Evolutionary conservation across 2,797 vertebrate species (phyloP), one percentile per base, ranked within the genome.

Genomic region (Falco columbarius): DNA sequence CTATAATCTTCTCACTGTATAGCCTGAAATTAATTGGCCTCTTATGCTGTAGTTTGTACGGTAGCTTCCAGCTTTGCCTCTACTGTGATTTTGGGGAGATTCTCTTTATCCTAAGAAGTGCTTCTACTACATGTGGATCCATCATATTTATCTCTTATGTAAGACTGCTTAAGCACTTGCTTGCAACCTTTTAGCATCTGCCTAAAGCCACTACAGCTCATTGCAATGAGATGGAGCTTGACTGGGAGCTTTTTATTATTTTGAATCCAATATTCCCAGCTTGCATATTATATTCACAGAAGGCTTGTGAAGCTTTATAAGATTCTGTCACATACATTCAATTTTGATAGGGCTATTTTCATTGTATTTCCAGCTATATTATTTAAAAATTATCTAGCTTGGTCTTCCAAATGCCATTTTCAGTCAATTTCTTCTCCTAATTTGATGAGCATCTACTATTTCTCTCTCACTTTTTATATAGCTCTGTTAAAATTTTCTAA

Each of bases 281-380:
- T 94, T 96, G 79, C 76, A 86, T 89, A 90, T 95, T 91, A 75
- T 87, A 94, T 87, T 89, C 32, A 0, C 49, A 89, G 81, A 92
- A 95, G 56, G 24, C 54, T 93, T 84, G 46, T 83, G 90, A 96
- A 94, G 81, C 67, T 95, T 96, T 96, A 86, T 94, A 93, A 97
- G 97, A 90, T 34, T 75, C 84, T 92, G 77, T 89, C 86, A 86
- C 30, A 79, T 86, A 81, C 74, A 93, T 82, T 94, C 87, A 62
- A 56, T 94, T 96, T 84, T 89, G 79, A 91, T 91, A 83, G 29
- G 90, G 61, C 72, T 92, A 67, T 90, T 95, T 96, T 89, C 85
- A 93, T 95, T 90, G 86, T 94, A 66, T 94, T 91, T 85, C 88
- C 80, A 94, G 54, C 36, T 80, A 81, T 82, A 86, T 95, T 93